Conservation (phyloP, 1,140 invertebrate genomes). For the Aphaenogaster rudis region DNA sequence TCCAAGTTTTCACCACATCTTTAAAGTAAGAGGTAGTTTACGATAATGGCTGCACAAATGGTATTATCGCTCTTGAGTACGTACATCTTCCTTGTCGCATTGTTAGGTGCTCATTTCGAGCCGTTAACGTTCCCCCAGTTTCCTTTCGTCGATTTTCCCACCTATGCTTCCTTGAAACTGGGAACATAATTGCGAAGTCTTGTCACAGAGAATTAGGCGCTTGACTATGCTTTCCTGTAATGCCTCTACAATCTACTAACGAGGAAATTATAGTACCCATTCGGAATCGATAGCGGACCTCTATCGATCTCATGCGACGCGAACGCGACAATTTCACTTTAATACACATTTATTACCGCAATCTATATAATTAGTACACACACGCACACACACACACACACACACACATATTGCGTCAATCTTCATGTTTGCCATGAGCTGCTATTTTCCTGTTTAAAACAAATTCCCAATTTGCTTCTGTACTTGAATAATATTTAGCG, state of each 20-base stretch:
- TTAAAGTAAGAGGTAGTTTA: neutral
- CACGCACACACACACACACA: neutral
- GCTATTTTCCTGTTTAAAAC: neutral
- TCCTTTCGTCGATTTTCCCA: slow-evolving; percentile 49
- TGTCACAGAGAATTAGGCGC: slow-evolving; percentile 74
- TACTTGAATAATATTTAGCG: slow-evolving; percentile 40
- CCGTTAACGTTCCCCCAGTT: slow-evolving; percentile 34
- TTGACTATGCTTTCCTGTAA: slow-evolving; percentile 65
- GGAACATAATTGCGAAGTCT: slow-evolving; percentile 82
- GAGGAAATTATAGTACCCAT: slow-evolving; percentile 69
- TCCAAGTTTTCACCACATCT: neutral
- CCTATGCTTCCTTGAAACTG: slow-evolving; percentile 61
- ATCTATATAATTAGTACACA: neutral
- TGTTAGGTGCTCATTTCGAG: slow-evolving; percentile 58
- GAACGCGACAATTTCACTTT: slow-evolving; percentile 10
- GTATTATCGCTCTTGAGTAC: slow-evolving; percentile 69
- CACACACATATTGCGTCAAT: neutral
- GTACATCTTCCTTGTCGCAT: slow-evolving; percentile 48
- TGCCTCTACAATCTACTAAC: slow-evolving; percentile 63
- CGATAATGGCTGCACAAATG: slow-evolving; percentile 54
- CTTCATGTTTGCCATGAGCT: neutral
- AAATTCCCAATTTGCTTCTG: slow-evolving; percentile 19
- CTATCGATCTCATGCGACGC: neutral
- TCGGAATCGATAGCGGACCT: slow-evolving; percentile 66
- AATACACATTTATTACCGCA: neutral